Base-by-base conservation (phyloP, 2,888 invertebrate genomes). In the Sphaerophoria rueppellii region DNA sequence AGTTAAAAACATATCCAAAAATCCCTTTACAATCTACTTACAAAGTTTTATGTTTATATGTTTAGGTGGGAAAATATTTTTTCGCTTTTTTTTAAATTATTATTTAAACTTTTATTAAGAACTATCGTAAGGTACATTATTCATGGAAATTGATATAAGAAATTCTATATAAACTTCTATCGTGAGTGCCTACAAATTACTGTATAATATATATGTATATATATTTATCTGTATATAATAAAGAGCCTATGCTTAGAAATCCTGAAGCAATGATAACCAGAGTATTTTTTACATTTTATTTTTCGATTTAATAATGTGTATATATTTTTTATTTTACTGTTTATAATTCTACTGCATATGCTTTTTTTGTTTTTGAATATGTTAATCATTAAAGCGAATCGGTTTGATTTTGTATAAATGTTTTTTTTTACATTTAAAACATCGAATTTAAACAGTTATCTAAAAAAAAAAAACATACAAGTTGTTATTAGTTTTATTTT, bases 251-350 rank as follows among this genome's bases (percentile, higher is more conserved):
- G 78, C 82, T 82, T 78, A 78, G 82, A 82, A 72, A 83, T 83
- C 83, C 83, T 83, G 79, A 83, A 83, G 85, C 81, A 85, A 81
- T 85, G 81, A 85, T 85, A 85, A 85, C 81, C 81, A 80, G 76
- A 80, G 75, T 76, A 80, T 85, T 69, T 79, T 54, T 79, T 77
- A 61, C 79, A 48, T 79, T 77, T 32, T 55, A 24, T 16, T 58
- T 58, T 74, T 52, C 4, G 4, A 43, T 43, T 43, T 43, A 43
- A 7, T 69, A 43, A 69, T 72, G 63, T 50, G 48, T 67, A 32
- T 57, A 32, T 67, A 32, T 54, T 58, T 61, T 67, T 75, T 74
- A 24, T 67, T 72, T 74, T 37, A 50, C 70, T 80, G 46, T 71
- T 55, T 72, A 76, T 75, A 76, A 69, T 69, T 72, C 80, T 79